Conservation (phyloP, 2,797 vertebrate species). For the Characodon lateralis region DNA sequence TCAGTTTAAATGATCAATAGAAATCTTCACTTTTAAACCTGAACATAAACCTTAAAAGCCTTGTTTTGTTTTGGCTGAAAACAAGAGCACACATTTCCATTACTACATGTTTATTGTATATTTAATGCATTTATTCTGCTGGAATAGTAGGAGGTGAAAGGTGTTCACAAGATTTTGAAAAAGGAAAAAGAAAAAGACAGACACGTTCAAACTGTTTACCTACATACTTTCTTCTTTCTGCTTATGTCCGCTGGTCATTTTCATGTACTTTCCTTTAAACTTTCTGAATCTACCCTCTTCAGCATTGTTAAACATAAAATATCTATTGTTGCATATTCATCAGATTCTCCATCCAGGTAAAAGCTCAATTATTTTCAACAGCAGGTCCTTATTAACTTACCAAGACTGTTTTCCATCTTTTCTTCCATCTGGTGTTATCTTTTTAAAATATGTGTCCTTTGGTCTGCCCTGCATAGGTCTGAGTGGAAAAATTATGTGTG, state of each 20-base stretch:
- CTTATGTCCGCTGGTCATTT: background rate
- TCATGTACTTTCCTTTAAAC: background rate
- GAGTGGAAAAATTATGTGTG: background rate
- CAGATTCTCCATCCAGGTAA: background rate
- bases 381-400: conserved; percentile 30
- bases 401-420: conserved; percentile 17
- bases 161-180: background rate
- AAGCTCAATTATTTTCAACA: background rate
- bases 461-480: background rate
- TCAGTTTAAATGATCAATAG: background rate
- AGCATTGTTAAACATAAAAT: background rate
- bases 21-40: background rate
- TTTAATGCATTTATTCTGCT: background rate
- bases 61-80: background rate
- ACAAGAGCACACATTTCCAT: background rate
- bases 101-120: background rate
- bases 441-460: background rate
- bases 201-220: background rate
- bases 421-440: conserved; percentile 4
- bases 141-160: background rate
- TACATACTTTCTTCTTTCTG: background rate
- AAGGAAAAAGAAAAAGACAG: background rate
- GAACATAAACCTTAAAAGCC: background rate
- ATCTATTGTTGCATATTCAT: background rate
- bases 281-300: background rate